A percentile compares a stretch with the other conserved stretches of the same genome.
Conservation (phyloP, 2,888 invertebrate genomes). For the Tethea ocularis region DNA sequence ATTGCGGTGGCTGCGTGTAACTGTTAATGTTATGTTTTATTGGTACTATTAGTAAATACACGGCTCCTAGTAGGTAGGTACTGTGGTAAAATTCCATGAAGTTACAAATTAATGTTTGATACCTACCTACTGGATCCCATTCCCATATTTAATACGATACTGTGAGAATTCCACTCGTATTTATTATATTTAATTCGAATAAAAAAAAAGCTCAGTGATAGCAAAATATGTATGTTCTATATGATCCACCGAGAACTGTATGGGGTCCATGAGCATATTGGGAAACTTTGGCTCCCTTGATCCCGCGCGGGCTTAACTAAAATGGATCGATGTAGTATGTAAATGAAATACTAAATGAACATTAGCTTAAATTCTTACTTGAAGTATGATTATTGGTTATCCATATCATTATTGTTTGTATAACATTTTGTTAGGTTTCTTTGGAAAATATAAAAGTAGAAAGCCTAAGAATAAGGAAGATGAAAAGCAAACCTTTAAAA, state of each 20-base stretch:
- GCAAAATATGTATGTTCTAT: no score
- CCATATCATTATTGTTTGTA: not conserved
- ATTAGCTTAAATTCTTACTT: no score
- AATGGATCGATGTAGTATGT: not conserved
- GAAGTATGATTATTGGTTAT: no score
- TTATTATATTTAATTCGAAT: no score
- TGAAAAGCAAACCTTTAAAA: not conserved
- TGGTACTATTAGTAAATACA: conserved; percentile 31
- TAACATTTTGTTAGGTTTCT: no score
- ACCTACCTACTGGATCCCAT: not conserved
- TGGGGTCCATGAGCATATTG: no score
- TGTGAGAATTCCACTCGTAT: not conserved
- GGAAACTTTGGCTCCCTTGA: no score
- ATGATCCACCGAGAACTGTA: no score
- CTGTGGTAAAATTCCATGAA: not conserved
- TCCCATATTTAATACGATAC: not conserved
- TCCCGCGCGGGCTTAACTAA: no score
- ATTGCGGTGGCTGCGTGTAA: conserved; percentile 50
- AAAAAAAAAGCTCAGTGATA: no score
- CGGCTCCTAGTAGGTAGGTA: conserved; percentile 16
- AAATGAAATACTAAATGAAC: no score
- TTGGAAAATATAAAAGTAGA: no score
- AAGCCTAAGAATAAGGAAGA: not conserved
- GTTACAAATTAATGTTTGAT: not conserved
- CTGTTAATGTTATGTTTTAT: conserved; percentile 58